Conservation (phyloP, 2,113 vertebrate species). For the Oceanodroma tethys region DNA sequence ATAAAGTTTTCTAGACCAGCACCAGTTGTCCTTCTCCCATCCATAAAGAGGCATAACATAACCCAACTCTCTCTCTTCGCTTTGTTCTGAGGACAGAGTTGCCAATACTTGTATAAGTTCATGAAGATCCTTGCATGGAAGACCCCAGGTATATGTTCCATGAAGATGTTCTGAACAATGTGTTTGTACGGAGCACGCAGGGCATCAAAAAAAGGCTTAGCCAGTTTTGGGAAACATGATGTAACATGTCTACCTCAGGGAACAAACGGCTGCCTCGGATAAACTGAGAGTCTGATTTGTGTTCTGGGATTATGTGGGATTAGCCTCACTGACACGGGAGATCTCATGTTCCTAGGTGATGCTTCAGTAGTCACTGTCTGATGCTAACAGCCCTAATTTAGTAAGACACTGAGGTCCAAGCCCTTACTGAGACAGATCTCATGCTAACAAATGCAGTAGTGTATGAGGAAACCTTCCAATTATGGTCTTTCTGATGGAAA, state of each 20-base stretch:
- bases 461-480: not conserved
- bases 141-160: not conserved
- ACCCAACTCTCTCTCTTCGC: not conserved
- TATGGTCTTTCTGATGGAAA: not conserved
- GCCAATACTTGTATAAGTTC: not conserved
- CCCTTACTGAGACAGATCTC: not conserved
- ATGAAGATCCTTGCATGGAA: not conserved
- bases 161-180: rapidly evolving
- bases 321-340: not conserved
- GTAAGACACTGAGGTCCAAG: not conserved
- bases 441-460: not conserved
- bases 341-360: not conserved
- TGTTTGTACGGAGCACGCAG: rapidly evolving
- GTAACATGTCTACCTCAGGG: not conserved
- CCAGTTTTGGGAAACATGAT: not conserved
- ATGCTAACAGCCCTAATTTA: not conserved
- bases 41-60: not conserved
- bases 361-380: not conserved
- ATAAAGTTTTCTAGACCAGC: not conserved
- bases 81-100: not conserved
- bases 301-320: not conserved
- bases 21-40: not conserved
- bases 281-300: not conserved
- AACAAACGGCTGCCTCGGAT: not conserved
- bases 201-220: not conserved